Base-by-base conservation (phyloP, 2,888 invertebrate species). In the Dione juno region DNA sequence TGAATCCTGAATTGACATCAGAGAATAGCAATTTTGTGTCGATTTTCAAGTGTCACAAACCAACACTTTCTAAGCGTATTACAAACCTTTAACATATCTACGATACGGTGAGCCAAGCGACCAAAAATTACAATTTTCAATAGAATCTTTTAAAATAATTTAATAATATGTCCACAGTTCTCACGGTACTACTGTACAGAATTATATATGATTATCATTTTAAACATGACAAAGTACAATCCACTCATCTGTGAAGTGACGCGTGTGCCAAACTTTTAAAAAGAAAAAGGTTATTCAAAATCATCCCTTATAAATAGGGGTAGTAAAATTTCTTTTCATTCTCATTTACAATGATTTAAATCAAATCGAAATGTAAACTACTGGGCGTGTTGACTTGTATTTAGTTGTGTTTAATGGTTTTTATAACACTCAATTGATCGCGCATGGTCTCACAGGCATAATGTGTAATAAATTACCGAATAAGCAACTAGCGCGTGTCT, bases 221-320 rank as follows among this genome's bases (percentile, higher is more conserved):
- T 87, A 88, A 91, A 89, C 85, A 88, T 89, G 90, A 92, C 84
- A 89, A 91, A 92, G 88, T 86, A 85, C 83, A 88, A 91, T 89
- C 89, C 85, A 84, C 82, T 92, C 90, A 89, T 84, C 84, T 85
- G 87, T 89, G 83, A 88, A 89, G 85, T 83, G 84, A 84, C 87
- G 87, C 88, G 89, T 82, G 77, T 79, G 66, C 61, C 71, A 81
- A 57, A 57, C 57, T 57, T 78, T 79, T 80, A 77, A 54, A 65
- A 52, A 9, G 37, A 37, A 64, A 61, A 10, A 19, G 7, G 10
- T 19, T 10, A 14, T 50, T 40, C 37, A 9, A 43, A 58, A 70
- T 7, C 37, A 13, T 69, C 43, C 35, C 19, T 13, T n/a, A 21
- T 9, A 41, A 0, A 1, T 13, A 8, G 8, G 8, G 52, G 5